Percentiles rank a stretch among this genome's conserved stretches.
Evolutionary conservation across 2,888 invertebrate species (phyloP).

Genomic region (Rotaria sp.): DNA sequence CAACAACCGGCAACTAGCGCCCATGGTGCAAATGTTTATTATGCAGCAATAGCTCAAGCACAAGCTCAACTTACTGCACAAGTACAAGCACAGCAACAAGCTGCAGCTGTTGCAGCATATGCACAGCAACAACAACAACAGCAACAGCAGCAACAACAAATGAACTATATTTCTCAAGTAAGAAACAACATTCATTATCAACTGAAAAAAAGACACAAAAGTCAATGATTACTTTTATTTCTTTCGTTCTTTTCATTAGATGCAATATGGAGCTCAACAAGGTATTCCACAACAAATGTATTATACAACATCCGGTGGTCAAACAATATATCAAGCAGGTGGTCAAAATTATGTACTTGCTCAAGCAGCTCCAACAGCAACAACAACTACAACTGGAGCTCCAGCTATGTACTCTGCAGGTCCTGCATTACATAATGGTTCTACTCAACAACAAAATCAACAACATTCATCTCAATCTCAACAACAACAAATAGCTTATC

Average conservation of each 20-base stretch:
- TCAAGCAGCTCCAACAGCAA: neutral
- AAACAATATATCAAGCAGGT: neutral
- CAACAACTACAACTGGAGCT: neutral
- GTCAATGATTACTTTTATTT: neutral
- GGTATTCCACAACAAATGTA: slow-evolving; percentile 14
- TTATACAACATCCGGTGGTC: slow-evolving; percentile 21
- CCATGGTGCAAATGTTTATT: neutral
- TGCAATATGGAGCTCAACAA: slow-evolving; percentile 9
- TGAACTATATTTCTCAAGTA: neutral
- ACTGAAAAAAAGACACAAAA: neutral
- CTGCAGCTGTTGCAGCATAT: neutral
- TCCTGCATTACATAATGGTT: slow-evolving; percentile 19
- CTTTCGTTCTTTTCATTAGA: neutral
- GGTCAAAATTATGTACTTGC: neutral
- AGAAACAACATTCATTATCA: neutral
- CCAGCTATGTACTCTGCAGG: slow-evolving; percentile 7
- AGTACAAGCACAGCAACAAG: neutral
- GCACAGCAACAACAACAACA: neutral
- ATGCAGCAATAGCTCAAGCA: neutral
- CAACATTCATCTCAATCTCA: neutral
- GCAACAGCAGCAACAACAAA: neutral
- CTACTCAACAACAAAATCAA: slow-evolving; percentile 3
- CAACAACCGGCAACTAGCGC: neutral
- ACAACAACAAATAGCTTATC: neutral
- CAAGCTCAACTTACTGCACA: neutral